Evolutionary conservation across 2,113 vertebrate genomes (phyloP), one percentile per base, ranked within the genome.

Genomic region (Syrrhaptes paradoxus): DNA sequence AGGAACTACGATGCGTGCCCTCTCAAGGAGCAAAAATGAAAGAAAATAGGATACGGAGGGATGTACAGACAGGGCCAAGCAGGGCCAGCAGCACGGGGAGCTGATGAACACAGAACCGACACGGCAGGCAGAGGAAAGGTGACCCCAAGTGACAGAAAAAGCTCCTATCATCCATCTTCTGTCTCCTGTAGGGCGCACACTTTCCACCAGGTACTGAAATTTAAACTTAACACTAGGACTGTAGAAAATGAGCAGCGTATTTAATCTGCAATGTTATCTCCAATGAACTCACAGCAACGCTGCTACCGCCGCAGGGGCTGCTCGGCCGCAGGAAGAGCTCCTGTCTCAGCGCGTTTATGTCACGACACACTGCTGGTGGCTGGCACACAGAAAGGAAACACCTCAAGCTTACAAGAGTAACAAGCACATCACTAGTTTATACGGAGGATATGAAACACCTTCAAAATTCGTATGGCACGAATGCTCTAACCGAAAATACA

Each of bases 381-480:
- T 77, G 45, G 48, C 1, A 17, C 5, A 67, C 26, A 34, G 83
- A 55, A 67, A 78, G 49, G 63, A 89, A 90, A 31, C 2, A n/a
- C 31, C 77, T 89, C 66, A 49, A 65, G 93, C 91, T 93, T 93
- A 73, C 74, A 55, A 13, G 79, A 86, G 63, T 9, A 77, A 92
- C 59, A 74, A 88, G 95, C 34, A 90, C 88, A 63, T 61, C 85
- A 61, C 85, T 59, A 49, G 59, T 45, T 93, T 74, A 59, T 57
- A 74, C 2, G 26, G 4, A 74, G 72, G 90, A 63, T 75, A 85
- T 48, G 85, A 62, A 90, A 90, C 85, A 86, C 48, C 36, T 80
- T 83, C 49, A 71, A 51, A 83, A 80, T 55, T 31, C 36, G 1
- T 38, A 43, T 11, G 63, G 87, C 2, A 2, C 67, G 79, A 58